Evolutionary conservation across 2,797 vertebrate species (phyloP).

Genomic region (Chaetophractus vellerosus): DNA sequence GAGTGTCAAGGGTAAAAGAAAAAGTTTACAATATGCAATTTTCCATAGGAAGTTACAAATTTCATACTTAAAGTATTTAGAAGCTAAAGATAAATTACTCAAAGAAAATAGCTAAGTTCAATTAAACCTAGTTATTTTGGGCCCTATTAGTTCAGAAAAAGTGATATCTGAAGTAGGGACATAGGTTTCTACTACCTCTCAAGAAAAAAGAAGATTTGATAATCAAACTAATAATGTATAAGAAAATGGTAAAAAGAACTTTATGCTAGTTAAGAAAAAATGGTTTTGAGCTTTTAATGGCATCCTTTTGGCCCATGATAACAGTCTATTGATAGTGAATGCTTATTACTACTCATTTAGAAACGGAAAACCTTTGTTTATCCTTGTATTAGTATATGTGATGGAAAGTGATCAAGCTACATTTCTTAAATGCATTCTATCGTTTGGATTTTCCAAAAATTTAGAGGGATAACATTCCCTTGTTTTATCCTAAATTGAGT

Average conservation of each 20-base stretch:
- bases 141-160: slow-evolving; percentile 14
- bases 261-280: slow-evolving; percentile 43
- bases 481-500: background rate
- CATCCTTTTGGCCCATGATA: slow-evolving; percentile 23
- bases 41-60: slow-evolving; percentile 14
- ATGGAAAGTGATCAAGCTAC: slow-evolving; percentile 34
- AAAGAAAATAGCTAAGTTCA: slow-evolving; percentile 47
- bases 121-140: slow-evolving; percentile 42
- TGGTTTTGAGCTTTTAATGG: slow-evolving; percentile 42
- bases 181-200: slow-evolving; percentile 37
- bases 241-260: background rate
- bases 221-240: slow-evolving; percentile 49
- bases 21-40: slow-evolving; percentile 81
- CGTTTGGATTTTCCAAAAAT: slow-evolving; percentile 46
- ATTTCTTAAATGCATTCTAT: slow-evolving; percentile 59
- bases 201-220: slow-evolving; percentile 22
- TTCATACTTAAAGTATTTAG: slow-evolving; percentile 80
- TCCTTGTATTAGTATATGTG: background rate
- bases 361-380: background rate
- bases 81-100: slow-evolving; percentile 55
- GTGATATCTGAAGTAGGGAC: slow-evolving; percentile 26
- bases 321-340: slow-evolving; percentile 41
- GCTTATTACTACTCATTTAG: slow-evolving; percentile 5
- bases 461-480: slow-evolving; percentile 25
- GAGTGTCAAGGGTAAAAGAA: slow-evolving; percentile 91